Percentiles rank a stretch among this genome's conserved stretches.
These are phyloP conservation scores for Prorops nasuta DNA, from an alignment of 1,140 invertebrate species.

Conservation along the genomic window DNA sequence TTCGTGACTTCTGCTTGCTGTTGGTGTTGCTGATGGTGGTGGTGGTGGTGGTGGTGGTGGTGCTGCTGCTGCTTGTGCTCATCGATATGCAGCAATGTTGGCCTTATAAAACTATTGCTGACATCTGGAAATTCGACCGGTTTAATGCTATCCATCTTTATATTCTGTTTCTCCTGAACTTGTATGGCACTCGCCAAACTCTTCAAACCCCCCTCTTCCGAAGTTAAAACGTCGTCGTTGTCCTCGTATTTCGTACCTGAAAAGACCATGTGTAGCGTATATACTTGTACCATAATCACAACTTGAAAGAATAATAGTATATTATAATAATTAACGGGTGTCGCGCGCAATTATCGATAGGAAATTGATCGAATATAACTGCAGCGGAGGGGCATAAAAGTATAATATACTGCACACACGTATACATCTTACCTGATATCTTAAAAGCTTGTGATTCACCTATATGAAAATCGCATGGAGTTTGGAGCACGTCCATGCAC, in stretches of 20 bases:
- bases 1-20: conserved; percentile 4
- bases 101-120: background rate
- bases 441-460: conserved; percentile 46
- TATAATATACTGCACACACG: background rate
- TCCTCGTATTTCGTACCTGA: conserved; percentile 40
- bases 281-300: too few relatives aligned
- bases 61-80: background rate
- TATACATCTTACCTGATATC: conserved; percentile 37
- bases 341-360: too few relatives aligned
- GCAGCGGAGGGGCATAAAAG: background rate
- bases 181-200: conserved; percentile 12
- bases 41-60: background rate
- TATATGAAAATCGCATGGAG: conserved; percentile 49
- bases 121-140: conserved; percentile 7
- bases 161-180: conserved; percentile 14
- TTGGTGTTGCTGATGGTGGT: background rate
- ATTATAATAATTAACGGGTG: background rate
- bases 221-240: conserved; percentile 29
- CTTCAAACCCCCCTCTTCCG: conserved; percentile 22
- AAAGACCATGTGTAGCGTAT: too few relatives aligned
- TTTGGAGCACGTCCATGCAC: conserved; percentile 42
- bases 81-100: background rate
- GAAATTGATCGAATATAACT: background rate
- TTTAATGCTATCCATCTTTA: conserved; percentile 18
- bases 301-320: background rate